phyloP scores from a whole-genome alignment of 2,113 vertebrate genomes.

The Eretmodus cyanostictus region DNA sequence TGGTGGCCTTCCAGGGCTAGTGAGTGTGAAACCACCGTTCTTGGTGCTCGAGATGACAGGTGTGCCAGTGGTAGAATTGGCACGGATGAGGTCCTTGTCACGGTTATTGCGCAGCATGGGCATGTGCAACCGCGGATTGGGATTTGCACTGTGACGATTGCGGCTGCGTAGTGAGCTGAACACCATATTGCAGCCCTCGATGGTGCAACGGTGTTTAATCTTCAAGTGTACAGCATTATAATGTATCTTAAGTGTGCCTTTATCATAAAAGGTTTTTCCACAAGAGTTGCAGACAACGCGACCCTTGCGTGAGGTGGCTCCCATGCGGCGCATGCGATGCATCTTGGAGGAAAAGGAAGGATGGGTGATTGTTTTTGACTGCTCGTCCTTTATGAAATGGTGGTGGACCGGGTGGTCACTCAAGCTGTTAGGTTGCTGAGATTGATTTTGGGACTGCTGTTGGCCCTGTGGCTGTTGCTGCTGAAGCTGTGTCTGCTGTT shows the following conservation, averaged over 20 bases:
- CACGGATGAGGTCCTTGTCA: conserved; percentile 97
- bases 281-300: conserved; percentile 98
- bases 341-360: conserved; percentile 88
- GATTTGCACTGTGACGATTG: conserved; percentile 97
- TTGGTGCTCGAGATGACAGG: conserved; percentile 96
- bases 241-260: conserved; percentile 98
- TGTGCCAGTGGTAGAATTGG: conserved; percentile 83
- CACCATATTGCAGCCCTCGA: conserved; percentile 99
- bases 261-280: conserved; percentile 98
- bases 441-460: conserved; percentile 58
- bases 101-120: conserved; percentile 98
- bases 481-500: conserved; percentile 77
- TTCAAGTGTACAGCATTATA: conserved; percentile 98
- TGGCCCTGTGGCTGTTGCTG: conserved; percentile 74
- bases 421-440: conserved; percentile 75
- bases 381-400: conserved; percentile 86
- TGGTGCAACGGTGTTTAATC: conserved; percentile 98
- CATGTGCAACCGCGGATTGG: conserved; percentile 97
- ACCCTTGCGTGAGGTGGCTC: conserved; percentile 92
- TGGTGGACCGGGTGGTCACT: conserved; percentile 77
- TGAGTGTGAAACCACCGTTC: conserved; percentile 83
- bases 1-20: conserved; percentile 91
- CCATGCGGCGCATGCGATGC: conserved; percentile 97
- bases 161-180: conserved; percentile 97
- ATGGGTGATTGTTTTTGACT: conserved; percentile 77